Conservation (phyloP, 2,888 invertebrate species). For the Yponomeuta plumbellus region DNA sequence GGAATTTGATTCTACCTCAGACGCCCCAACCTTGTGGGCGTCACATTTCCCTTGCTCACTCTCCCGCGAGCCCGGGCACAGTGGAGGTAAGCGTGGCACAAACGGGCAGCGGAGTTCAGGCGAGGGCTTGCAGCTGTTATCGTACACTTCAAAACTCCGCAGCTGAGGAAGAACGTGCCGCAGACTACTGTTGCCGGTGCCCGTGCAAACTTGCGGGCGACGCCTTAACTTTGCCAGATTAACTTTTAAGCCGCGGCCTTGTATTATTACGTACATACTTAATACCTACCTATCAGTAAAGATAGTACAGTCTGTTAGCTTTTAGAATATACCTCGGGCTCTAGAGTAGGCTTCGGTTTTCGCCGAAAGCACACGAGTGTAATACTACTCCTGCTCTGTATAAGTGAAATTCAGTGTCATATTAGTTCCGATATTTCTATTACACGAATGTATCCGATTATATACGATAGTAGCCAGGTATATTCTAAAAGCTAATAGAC, state of each 20-base stretch:
- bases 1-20: no score
- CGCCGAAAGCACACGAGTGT: no score
- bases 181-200: conserved; percentile 28
- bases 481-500: no score
- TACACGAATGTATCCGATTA: no score
- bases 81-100: neutral
- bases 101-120: neutral
- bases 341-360: no score
- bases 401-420: no score
- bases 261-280: neutral
- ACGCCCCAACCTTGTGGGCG: no score
- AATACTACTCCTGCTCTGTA: no score
- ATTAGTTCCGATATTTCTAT: no score
- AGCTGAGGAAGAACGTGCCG: conserved; percentile 36
- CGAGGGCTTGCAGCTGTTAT: conserved; percentile 18
- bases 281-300: neutral
- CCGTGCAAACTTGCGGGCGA: neutral
- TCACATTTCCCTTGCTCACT: neutral
- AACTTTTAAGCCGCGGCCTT: neutral
- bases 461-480: no score
- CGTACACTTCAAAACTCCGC: conserved; percentile 35
- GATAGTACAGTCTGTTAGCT: no score
- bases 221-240: neutral
- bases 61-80: neutral
- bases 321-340: no score